A percentile compares a stretch with the other conserved stretches of the same genome.
Evolutionary conservation across 2,797 vertebrate genomes (phyloP).

Genomic region (Tokudaia muenninki): DNA sequence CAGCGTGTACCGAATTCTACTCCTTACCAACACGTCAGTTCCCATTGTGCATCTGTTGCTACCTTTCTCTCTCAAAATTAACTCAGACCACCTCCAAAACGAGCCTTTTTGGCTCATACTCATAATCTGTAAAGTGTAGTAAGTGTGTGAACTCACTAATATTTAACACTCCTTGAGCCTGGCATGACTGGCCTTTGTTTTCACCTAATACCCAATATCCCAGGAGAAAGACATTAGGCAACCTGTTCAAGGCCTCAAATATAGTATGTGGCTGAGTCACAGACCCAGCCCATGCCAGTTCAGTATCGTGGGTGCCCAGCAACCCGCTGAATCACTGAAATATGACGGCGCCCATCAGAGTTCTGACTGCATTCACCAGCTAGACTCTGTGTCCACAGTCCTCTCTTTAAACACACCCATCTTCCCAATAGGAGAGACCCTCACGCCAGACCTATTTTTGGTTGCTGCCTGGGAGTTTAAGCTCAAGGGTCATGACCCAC

Average conservation of each 20-base stretch:
- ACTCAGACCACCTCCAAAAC: neutral
- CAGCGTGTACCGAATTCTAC: neutral
- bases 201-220: neutral
- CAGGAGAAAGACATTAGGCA: neutral
- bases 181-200: neutral
- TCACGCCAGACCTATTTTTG: neutral
- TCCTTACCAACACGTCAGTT: conserved; percentile 4
- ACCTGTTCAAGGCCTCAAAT: neutral
- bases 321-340: neutral
- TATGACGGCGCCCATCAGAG: neutral
- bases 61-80: neutral
- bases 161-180: conserved; percentile 24
- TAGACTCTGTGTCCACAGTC: no score
- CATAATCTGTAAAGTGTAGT: conserved; percentile 2
- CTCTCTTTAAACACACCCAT: neutral
- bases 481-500: neutral
- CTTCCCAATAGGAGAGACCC: neutral
- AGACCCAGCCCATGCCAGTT: neutral
- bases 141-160: neutral
- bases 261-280: neutral
- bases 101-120: neutral
- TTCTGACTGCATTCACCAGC: neutral
- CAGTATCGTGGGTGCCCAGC: neutral
- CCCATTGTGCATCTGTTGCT: neutral
- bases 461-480: neutral